These are phyloP conservation scores for Lycocorax pyrrhopterus DNA, from an alignment of 2,113 vertebrate genomes.

Conservation along the genomic window DNA sequence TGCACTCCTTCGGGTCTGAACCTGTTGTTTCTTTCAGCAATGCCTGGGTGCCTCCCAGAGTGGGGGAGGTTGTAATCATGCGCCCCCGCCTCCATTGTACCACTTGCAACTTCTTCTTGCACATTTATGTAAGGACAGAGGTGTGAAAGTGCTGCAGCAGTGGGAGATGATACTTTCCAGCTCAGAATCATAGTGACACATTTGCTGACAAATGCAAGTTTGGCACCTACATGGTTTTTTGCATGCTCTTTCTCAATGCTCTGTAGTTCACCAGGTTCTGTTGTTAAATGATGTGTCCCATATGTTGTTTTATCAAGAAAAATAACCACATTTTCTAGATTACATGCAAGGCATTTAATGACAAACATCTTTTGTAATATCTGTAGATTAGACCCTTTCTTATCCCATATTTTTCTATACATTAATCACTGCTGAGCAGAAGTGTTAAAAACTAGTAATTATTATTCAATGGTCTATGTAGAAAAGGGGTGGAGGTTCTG, in stretches of 20 bases:
- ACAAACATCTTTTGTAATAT: not conserved
- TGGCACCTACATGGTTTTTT: not conserved
- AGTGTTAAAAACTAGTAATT: not conserved
- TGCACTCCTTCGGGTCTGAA: not conserved
- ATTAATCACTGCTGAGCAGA: not conserved
- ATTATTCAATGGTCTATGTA: not conserved
- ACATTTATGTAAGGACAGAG: not conserved
- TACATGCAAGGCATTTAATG: not conserved
- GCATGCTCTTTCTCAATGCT: not conserved
- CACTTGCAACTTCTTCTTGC: not conserved
- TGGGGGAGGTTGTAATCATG: not conserved
- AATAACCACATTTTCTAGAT: not conserved
- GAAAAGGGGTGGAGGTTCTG: not conserved
- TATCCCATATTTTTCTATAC: not conserved
- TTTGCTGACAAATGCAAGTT: not conserved
- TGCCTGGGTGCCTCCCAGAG: slow-evolving; percentile 1
- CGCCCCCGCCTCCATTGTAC: not conserved
- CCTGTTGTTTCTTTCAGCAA: slow-evolving; percentile 28
- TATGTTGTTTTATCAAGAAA: not conserved
- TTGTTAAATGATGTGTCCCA: not conserved
- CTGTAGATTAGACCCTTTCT: not conserved
- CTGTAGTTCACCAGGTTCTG: not conserved
- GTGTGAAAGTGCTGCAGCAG: not conserved
- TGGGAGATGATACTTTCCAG: not conserved
- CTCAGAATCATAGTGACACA: not conserved